Evolutionary conservation across 2,797 vertebrate genomes (phyloP).

Genomic region (Pipistrellus kuhlii): DNA sequence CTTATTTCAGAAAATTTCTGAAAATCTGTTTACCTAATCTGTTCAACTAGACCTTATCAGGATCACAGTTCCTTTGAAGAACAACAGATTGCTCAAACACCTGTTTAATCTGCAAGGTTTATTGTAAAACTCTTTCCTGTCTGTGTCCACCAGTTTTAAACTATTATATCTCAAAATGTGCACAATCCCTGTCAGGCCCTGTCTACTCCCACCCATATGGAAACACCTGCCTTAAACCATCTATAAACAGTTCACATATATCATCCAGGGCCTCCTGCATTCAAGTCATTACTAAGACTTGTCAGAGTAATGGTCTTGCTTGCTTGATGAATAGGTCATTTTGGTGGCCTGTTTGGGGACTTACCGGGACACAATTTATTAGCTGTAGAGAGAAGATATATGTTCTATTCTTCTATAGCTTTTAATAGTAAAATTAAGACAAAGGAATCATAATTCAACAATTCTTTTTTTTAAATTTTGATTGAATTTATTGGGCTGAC

Average conservation of each 20-base stretch:
- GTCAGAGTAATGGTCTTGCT: neutral
- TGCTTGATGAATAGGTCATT: neutral
- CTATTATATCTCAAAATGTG: neutral
- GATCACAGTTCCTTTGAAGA: neutral
- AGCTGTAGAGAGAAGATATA: neutral
- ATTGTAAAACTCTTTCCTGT: neutral
- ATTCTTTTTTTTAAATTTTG: neutral
- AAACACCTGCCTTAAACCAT: neutral
- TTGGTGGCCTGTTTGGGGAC: neutral
- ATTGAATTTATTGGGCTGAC: neutral
- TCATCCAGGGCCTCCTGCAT: neutral
- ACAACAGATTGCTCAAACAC: neutral
- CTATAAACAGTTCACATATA: neutral
- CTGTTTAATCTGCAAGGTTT: neutral
- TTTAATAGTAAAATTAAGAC: conserved; percentile 27
- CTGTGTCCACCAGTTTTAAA: neutral
- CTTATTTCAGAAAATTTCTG: conserved; percentile 18
- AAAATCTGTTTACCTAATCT: conserved; percentile 1
- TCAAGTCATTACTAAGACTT: neutral
- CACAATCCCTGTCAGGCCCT: neutral
- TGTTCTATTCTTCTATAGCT: neutral
- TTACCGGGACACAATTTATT: neutral
- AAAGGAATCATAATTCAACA: neutral
- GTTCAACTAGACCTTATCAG: neutral
- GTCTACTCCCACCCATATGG: neutral